Conservation (phyloP, 2,888 invertebrate genomes). For the Fragum sueziense region DNA sequence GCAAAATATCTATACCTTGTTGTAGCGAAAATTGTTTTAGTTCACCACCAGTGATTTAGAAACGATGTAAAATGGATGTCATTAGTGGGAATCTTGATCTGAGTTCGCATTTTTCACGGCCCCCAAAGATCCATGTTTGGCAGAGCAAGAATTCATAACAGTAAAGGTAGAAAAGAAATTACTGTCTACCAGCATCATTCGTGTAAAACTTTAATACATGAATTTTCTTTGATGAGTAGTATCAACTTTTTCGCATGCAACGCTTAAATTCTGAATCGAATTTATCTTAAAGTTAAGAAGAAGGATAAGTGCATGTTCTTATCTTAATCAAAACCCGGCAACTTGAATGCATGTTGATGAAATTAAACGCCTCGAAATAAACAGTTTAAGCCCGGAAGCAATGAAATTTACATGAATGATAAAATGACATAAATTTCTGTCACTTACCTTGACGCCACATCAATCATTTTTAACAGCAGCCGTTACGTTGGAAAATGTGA, state of each 20-base stretch:
- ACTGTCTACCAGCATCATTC: too few relatives aligned
- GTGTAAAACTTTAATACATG: not conserved
- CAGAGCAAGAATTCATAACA: too few relatives aligned
- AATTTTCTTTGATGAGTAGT: not conserved
- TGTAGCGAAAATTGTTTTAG: too few relatives aligned
- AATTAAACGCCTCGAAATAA: not conserved
- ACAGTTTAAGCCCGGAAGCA: not conserved
- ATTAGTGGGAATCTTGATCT: too few relatives aligned
- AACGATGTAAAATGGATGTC: too few relatives aligned
- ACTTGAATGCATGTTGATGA: constrained; percentile 1
- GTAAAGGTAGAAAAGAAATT: too few relatives aligned
- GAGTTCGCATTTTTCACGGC: too few relatives aligned
- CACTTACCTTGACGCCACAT: constrained; percentile 4
- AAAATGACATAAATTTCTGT: constrained; percentile 9
- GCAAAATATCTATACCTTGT: too few relatives aligned
- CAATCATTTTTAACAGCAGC: not conserved
- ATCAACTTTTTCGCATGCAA: not conserved
- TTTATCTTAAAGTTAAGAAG: not conserved
- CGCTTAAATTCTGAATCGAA: not conserved
- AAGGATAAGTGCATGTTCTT: not conserved
- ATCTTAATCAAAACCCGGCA: not conserved
- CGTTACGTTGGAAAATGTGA: not conserved
- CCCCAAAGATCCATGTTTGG: too few relatives aligned
- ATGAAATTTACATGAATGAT: constrained; percentile 11
- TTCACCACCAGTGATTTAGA: too few relatives aligned